Base-by-base conservation (phyloP, 2,797 vertebrate species). In the Coreius guichenoti region DNA sequence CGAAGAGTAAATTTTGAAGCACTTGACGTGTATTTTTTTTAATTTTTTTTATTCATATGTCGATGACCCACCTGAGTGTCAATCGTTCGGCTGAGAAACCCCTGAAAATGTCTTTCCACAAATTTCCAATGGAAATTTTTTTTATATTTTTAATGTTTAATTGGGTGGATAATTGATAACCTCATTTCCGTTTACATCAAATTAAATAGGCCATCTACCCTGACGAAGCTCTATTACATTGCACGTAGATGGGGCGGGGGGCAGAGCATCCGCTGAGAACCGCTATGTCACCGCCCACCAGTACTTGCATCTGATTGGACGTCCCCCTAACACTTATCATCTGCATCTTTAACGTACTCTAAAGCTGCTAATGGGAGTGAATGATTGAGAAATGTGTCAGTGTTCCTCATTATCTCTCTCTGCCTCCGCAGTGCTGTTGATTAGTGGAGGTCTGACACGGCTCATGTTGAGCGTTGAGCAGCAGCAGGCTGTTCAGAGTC, bases 311-410 rank as follows among this genome's bases (percentile, higher is more conserved):
- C 26, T 51, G 39, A 80, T 85, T 85, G 83, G 76, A 29, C 14
- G 0, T 13, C 67, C 19, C 26, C n/a, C 43, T 29, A 17, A 63
- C 76, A 39, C 68, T 61, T 29, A 80, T 74, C 56, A 51, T 79
- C 68, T 79, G 39, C 72, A 47, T 86, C 56, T 82, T 77, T 51
- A 82, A 36, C 83, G 36, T 72, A 61, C 68, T 73, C 36, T 65
- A 47, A 67, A 70, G 39, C 75, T 58, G 67, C 51, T 80, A 70
- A 85, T 72, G 43, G 73, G 54, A 73, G 54, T 70, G 43, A 80
- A 72, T 85, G 83, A 80, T 85, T 54, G 68, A 79, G 76, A 85
- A 80, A 80, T 65, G 76, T 85, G 83, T 85, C 83, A 85, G 76
- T 63, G 83, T 43, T 58, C 58, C 76, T 73, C 68, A 80, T 87